phyloP scores from a whole-genome alignment of 2,113 vertebrate species.

The Phaethon lepturus region DNA sequence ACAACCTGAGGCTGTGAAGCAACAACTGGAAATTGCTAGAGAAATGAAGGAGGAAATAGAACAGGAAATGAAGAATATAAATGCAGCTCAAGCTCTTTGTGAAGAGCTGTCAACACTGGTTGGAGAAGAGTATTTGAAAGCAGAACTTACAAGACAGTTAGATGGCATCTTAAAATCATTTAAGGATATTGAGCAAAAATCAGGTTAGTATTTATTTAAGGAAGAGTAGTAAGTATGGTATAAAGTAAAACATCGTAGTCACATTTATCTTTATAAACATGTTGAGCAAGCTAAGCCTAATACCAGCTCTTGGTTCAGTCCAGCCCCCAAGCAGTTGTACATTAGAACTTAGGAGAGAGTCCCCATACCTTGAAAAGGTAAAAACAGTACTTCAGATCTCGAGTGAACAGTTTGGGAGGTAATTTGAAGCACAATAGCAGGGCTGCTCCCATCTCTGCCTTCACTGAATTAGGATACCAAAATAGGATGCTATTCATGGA shows the following conservation, averaged over 20 bases:
- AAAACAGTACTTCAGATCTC: background rate
- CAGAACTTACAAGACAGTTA: slow-evolving; percentile 89
- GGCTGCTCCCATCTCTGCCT: background rate
- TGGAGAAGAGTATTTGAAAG: slow-evolving; percentile 93
- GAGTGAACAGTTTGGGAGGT: background rate
- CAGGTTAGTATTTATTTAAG: slow-evolving; percentile 83
- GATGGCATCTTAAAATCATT: slow-evolving; percentile 89
- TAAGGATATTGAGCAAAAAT: slow-evolving; percentile 91
- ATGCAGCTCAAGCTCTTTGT: slow-evolving; percentile 83
- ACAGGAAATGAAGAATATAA: slow-evolving; percentile 85
- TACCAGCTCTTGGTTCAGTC: background rate
- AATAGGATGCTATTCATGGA: background rate
- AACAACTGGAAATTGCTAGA: slow-evolving; percentile 86
- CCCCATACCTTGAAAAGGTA: background rate
- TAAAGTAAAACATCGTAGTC: background rate
- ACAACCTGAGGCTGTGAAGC: slow-evolving; percentile 87
- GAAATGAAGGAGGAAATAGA: slow-evolving; percentile 84
- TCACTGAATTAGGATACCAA: background rate
- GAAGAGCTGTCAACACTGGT: slow-evolving; percentile 87
- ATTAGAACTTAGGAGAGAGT: background rate
- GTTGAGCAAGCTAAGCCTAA: background rate
- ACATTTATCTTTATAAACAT: background rate
- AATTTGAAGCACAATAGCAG: background rate
- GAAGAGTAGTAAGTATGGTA: background rate
- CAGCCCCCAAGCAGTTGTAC: background rate